Base-by-base conservation (phyloP, 2,888 invertebrate species). In the Teleogryllus oceanicus region DNA sequence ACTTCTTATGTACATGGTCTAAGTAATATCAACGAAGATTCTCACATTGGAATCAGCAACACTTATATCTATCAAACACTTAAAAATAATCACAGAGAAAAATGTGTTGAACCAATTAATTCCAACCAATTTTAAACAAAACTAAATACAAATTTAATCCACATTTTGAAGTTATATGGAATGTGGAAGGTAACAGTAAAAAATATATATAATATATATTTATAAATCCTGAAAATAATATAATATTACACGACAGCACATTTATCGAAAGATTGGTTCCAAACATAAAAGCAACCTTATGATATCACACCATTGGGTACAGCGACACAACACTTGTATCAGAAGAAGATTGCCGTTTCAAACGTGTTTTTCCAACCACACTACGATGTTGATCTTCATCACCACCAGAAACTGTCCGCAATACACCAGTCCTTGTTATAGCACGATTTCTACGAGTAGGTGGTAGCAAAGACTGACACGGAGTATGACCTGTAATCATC, bases 261-360 rank as follows among this genome's bases (percentile, higher is more conserved):
- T 8, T 79, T n/a, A 79, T 49, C 21, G 49, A 37, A 76, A 18
- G n/a, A 80, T 12, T 74, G 20, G 21, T 62, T 62, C n/a, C 16
- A 16, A 62, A 62, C 16, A 18, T 24, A 76, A 78, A 49, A 37
- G 37, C 37, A 37, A 5, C 37, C 37, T 37, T 37, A 37, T 37
- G 13, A 50, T 49, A 81, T 85, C 83, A 86, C 78, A 86, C 86
- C 86, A 86, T 86, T 79, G 83, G 84, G 79, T 83, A 83, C 74
- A 83, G 79, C 50, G 83, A 83, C 49, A 84, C 83, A 79, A 87
- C 86, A 82, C 85, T 85, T 74, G 86, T 85, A 80, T 88, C 88
- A 2, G 87, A 86, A 21, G 88, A 88, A 50, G 87, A 85, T 83
- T 88, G 88, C 81, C 87, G 85, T 83, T 87, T 87, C 16, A 88